Percentiles rank a stretch among this genome's conserved stretches.
Evolutionary conservation across 2,113 vertebrate species (phyloP).

Genomic region (Petroica traversi): DNA sequence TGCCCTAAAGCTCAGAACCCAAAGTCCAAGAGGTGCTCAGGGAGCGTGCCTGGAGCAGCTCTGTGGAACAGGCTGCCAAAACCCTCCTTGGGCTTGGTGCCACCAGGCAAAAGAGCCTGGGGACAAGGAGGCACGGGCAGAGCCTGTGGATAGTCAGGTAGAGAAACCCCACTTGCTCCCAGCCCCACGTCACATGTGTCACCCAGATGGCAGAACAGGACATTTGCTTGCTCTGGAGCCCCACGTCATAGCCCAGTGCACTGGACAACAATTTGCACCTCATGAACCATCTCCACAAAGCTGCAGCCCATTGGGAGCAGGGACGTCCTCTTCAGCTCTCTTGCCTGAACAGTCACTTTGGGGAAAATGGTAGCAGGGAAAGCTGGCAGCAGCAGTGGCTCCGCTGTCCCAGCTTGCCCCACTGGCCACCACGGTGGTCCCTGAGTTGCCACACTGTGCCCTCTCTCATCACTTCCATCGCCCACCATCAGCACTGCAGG

Average conservation of each 20-base stretch:
- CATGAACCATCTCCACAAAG: fast-evolving
- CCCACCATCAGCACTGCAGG: fast-evolving
- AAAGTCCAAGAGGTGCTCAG: background rate
- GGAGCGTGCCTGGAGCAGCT: fast-evolving
- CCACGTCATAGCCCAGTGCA: background rate
- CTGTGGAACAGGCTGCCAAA: background rate
- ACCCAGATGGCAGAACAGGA: fast-evolving
- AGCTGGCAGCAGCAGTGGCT: background rate
- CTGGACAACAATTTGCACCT: background rate
- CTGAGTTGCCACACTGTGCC: fast-evolving
- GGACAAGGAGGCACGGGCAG: background rate
- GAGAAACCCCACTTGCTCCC: background rate
- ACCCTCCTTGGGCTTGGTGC: background rate
- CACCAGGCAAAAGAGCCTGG: background rate
- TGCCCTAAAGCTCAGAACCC: background rate
- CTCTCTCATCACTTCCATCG: fast-evolving
- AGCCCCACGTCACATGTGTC: fast-evolving
- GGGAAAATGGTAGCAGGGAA: fast-evolving
- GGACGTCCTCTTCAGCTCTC: background rate
- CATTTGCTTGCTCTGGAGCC: background rate
- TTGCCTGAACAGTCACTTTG: too few species aligned
- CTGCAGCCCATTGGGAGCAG: fast-evolving
- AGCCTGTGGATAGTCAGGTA: fast-evolving
- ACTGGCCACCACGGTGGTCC: fast-evolving
- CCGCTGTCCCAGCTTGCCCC: background rate